Percentiles rank a stretch among this genome's conserved stretches.
phyloP scores from a whole-genome alignment of 2,888 invertebrate genomes.

The Apotomis turbidana region DNA sequence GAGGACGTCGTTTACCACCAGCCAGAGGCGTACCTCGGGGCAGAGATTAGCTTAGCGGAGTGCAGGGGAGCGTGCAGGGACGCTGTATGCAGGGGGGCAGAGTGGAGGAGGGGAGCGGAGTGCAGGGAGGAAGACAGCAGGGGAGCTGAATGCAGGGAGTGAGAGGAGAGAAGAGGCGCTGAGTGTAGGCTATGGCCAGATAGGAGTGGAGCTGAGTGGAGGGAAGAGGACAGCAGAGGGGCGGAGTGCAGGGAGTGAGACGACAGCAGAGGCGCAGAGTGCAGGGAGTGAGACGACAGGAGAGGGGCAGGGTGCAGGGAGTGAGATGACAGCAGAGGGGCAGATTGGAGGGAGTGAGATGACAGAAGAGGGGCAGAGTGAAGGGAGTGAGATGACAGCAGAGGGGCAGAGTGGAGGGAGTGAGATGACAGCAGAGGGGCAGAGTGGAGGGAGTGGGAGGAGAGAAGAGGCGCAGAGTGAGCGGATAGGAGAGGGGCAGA shows the following conservation, averaged over 20 bases:
- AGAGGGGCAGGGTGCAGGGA: constrained; percentile 32
- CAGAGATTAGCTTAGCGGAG: constrained; percentile 31
- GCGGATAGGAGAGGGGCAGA: constrained; percentile 43
- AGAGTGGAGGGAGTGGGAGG: constrained; percentile 38
- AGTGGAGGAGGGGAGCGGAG: constrained; percentile 15
- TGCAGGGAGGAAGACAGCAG: constrained; percentile 41
- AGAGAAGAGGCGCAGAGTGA: constrained; percentile 37
- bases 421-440: constrained; percentile 14
- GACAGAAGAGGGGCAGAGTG: constrained; percentile 33
- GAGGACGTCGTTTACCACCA: constrained; percentile 44
- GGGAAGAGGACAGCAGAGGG: constrained; percentile 37
- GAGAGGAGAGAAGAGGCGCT: constrained; percentile 43
- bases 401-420: constrained; percentile 18
- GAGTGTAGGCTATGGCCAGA: constrained; percentile 39
- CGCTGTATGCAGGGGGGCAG: constrained; percentile 11
- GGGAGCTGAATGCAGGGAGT: constrained; percentile 42
- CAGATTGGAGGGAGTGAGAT: constrained; percentile 34
- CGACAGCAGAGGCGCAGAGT: constrained; percentile 42
- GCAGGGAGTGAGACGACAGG: constrained; percentile 23
- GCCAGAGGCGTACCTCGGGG: constrained; percentile 48
- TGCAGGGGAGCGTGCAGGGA: constrained; percentile 39
- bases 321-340: constrained; percentile 41
- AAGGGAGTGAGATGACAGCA: constrained; percentile 42
- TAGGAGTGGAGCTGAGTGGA: constrained; percentile 40
- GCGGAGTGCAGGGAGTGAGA: constrained; percentile 39